Conservation (phyloP, 2,888 invertebrate species). For the Nebria salina region DNA sequence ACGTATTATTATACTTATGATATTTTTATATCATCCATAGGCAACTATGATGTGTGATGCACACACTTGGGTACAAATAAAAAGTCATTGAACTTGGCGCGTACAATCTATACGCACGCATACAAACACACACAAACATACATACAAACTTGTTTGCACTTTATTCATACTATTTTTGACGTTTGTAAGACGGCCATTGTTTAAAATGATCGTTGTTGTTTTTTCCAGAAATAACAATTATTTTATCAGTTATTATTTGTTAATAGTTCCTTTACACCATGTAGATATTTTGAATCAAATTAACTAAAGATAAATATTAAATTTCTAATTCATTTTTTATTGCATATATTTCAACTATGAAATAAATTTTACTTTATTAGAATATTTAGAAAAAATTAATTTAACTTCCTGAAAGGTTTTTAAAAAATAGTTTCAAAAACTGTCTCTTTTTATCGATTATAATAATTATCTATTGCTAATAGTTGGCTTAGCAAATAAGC, state of each 20-base stretch:
- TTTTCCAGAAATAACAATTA: background rate
- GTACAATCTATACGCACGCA: background rate
- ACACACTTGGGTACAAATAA: background rate
- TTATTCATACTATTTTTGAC: background rate
- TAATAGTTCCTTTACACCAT: background rate
- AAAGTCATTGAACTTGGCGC: background rate
- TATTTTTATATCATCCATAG: background rate
- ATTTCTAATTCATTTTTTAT: background rate
- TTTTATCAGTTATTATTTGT: slow-evolving; percentile 1
- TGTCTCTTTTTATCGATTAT: background rate
- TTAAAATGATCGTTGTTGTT: background rate
- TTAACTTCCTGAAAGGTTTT: background rate
- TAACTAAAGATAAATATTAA: background rate
- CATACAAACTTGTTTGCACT: background rate
- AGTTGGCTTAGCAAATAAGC: background rate
- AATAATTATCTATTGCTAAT: background rate
- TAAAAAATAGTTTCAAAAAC: background rate
- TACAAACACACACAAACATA: background rate
- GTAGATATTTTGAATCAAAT: background rate
- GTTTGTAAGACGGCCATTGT: slow-evolving; percentile 1
- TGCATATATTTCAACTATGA: no score
- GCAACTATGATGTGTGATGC: background rate
- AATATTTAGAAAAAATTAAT: background rate
- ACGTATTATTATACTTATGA: background rate
- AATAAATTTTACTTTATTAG: no score